Evolutionary conservation across 2,113 vertebrate genomes (phyloP).

Genomic region (Trematocara macrostoma): DNA sequence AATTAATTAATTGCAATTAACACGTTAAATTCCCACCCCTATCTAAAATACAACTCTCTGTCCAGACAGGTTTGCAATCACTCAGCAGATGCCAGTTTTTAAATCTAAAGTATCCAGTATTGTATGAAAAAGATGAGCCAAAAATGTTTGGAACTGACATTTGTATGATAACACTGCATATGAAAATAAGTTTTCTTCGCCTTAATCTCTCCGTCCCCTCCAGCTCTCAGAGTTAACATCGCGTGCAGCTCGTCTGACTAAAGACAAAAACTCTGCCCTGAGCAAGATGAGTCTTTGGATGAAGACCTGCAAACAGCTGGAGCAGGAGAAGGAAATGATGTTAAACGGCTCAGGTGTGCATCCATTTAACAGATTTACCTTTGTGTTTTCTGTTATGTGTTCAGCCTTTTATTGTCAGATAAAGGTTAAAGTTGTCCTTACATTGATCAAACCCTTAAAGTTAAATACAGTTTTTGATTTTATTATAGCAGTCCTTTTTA

Average conservation of each 20-base stretch:
- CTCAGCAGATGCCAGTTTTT: neutral
- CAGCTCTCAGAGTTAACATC: constrained; percentile 68
- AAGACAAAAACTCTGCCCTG: constrained; percentile 71
- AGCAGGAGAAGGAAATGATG: constrained; percentile 78
- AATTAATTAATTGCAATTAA: neutral
- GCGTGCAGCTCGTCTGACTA: constrained; percentile 59
- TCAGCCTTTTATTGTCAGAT: neutral
- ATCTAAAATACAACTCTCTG: neutral
- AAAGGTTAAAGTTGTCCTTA: neutral
- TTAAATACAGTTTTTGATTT: neutral
- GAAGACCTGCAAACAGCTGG: constrained; percentile 81
- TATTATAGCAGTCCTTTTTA: neutral
- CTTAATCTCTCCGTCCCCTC: neutral
- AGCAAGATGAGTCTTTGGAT: constrained; percentile 79
- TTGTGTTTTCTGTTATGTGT: neutral
- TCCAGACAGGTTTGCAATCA: neutral
- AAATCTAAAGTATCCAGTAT: neutral
- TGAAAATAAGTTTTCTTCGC: neutral
- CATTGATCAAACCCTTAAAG: neutral
- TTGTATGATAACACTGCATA: neutral
- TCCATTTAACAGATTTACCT: neutral
- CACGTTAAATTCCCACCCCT: rapidly evolving
- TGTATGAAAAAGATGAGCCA: neutral
- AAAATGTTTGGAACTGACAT: neutral
- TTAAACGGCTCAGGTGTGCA: constrained; percentile 54